These are phyloP conservation scores for Melospiza georgiana DNA, from an alignment of 2,113 vertebrate genomes.

Conservation along the genomic window DNA sequence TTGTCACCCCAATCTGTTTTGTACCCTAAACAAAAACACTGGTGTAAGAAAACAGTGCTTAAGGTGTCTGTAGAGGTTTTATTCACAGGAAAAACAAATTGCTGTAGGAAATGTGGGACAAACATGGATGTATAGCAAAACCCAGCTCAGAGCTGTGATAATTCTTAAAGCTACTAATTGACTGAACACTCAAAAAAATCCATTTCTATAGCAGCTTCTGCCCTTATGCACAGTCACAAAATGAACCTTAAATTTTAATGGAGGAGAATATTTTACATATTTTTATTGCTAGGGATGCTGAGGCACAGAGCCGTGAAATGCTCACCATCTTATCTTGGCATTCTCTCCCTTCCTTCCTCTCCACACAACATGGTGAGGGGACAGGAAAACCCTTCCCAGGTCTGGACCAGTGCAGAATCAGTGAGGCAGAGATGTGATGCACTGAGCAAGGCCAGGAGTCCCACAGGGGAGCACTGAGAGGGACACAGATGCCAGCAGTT, in stretches of 20 bases:
- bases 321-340: not conserved
- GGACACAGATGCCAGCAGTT: not conserved
- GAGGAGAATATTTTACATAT: not conserved
- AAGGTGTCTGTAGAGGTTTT: not conserved
- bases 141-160: not conserved
- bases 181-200: not conserved
- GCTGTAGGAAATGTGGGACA: not conserved
- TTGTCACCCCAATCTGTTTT: not conserved
- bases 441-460: not conserved
- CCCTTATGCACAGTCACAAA: not conserved
- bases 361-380: not conserved
- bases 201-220: not conserved
- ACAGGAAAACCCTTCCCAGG: not conserved
- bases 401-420: not conserved
- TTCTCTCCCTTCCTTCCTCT: not conserved
- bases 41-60: not conserved
- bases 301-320: not conserved
- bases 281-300: not conserved
- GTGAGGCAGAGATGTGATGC: not conserved
- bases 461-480: not conserved
- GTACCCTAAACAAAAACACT: not conserved
- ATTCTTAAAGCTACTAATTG: not conserved
- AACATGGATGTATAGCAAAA: fast-evolving
- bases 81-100: not conserved
- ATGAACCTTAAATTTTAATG: not conserved